phyloP scores from a whole-genome alignment of 2,113 vertebrate genomes.

The Sapajus apella region DNA sequence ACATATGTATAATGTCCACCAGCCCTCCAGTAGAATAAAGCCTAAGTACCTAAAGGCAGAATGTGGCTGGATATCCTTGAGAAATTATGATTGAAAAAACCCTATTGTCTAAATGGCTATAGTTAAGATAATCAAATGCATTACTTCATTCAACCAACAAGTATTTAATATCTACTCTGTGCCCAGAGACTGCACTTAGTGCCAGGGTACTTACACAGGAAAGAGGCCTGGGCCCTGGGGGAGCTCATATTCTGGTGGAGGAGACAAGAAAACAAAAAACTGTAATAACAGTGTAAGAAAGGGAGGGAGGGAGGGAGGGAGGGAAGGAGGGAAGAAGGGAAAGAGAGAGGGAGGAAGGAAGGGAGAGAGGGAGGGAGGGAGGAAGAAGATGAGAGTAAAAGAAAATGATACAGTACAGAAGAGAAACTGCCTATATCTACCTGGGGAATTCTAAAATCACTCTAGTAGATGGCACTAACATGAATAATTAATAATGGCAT shows the following conservation, averaged over 20 bases:
- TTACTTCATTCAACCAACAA: not conserved
- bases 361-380: not conserved
- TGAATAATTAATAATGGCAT: constrained; percentile 55
- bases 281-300: not conserved
- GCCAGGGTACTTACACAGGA: not conserved
- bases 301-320: not conserved
- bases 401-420: not conserved
- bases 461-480: not conserved
- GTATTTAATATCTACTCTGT: not conserved
- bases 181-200: not conserved
- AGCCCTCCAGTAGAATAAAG: constrained; percentile 1
- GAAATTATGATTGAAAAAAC: constrained; percentile 33
- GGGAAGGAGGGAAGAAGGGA: too few relatives aligned
- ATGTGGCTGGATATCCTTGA: not conserved
- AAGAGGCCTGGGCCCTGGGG: not conserved
- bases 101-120: constrained; percentile 17
- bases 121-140: constrained; percentile 42
- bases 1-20: not conserved
- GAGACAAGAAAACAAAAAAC: not conserved
- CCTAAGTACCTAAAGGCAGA: constrained; percentile 26
- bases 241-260: not conserved
- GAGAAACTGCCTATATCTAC: not conserved
- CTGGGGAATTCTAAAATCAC: constrained; percentile 29
- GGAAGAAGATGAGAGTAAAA: not conserved
- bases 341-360: not conserved